Percentiles rank a stretch among this genome's conserved stretches.
phyloP scores from a whole-genome alignment of 1,140 invertebrate species.

The Bombus impatiens region DNA sequence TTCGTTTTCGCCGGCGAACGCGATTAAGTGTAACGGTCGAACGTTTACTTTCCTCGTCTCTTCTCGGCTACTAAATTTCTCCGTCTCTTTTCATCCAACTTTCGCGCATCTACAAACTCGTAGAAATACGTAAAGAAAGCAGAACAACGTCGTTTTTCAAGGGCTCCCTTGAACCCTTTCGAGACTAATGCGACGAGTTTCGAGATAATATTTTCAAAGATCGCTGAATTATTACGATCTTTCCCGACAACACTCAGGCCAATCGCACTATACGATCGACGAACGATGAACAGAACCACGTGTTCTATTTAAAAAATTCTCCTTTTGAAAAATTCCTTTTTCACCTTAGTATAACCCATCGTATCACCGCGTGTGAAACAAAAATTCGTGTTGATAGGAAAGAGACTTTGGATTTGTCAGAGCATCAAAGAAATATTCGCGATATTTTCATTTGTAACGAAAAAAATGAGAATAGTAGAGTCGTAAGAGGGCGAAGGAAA shows the following conservation, averaged over 20 bases:
- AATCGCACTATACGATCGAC: no score
- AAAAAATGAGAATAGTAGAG: not conserved
- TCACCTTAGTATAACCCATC: no score
- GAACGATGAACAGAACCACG: no score
- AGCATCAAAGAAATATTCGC: not conserved
- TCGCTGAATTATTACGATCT: no score
- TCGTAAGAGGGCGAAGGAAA: not conserved
- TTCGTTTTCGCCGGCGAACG: not conserved
- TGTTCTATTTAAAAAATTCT: no score
- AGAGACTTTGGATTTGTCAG: slow-evolving; percentile 24
- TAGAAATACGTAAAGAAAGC: not conserved
- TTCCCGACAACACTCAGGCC: no score
- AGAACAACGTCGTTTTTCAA: not conserved
- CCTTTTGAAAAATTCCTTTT: no score
- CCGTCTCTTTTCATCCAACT: not conserved
- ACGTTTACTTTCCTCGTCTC: slow-evolving; percentile 15
- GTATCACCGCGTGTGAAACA: no score
- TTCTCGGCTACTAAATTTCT: slow-evolving; percentile 17
- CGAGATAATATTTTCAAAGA: no score
- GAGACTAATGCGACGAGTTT: no score
- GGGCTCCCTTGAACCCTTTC: not conserved
- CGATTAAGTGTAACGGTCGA: slow-evolving; percentile 23
- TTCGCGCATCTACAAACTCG: not conserved
- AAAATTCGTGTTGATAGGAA: no score
- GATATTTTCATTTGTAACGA: slow-evolving; percentile 47